Percentiles rank a stretch among this genome's conserved stretches.
Conservation (phyloP, 2,797 vertebrate species). For the Gadopsis marmoratus region DNA sequence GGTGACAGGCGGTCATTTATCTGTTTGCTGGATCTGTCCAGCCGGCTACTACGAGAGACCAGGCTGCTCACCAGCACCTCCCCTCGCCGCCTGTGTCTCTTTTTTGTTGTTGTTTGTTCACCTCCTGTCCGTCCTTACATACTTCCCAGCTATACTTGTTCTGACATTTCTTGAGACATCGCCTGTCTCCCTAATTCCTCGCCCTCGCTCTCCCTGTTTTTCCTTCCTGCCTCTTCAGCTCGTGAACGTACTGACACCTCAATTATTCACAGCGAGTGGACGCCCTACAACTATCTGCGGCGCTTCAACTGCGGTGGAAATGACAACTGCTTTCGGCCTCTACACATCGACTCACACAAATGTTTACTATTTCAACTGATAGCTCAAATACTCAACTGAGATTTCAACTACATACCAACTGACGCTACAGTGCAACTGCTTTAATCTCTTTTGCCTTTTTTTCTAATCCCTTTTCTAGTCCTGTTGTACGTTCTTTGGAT, state of each 20-base stretch:
- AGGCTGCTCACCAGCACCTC: conserved; percentile 35
- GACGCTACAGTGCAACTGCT: not conserved
- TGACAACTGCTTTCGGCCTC: not conserved
- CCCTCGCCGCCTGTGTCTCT: conserved; percentile 10
- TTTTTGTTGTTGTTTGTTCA: not conserved
- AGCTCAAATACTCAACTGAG: not conserved
- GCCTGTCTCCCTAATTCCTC: not conserved
- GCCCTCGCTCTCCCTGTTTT: not conserved
- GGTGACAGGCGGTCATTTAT: conserved; percentile 73
- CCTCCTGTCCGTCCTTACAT: not conserved
- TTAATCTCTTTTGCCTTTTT: no score
- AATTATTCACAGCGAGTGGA: not conserved
- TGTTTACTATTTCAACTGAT: not conserved
- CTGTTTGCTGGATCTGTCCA: conserved; percentile 62
- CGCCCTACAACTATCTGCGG: not conserved
- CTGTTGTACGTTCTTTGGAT: not conserved
- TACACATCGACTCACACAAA: not conserved
- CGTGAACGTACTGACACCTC: not conserved
- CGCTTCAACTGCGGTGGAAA: not conserved
- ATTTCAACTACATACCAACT: not conserved
- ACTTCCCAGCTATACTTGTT: not conserved
- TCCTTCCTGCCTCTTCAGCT: not conserved
- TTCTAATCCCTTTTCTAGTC: not conserved
- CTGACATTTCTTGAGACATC: not conserved
- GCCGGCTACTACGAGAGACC: conserved; percentile 40